phyloP scores from a whole-genome alignment of 1,140 invertebrate species.

The Argopecten irradians region DNA sequence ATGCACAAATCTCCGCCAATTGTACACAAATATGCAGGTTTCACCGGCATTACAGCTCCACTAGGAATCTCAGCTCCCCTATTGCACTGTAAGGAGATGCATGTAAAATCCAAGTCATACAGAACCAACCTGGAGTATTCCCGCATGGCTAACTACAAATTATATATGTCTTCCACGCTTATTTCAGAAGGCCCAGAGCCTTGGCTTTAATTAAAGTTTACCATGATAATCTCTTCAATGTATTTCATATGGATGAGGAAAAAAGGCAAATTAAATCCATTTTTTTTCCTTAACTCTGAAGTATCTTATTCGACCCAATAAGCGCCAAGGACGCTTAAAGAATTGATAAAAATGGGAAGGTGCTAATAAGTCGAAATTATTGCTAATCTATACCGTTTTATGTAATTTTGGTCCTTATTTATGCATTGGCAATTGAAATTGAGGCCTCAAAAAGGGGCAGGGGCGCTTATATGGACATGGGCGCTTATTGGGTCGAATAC shows the following conservation, averaged over 20 bases:
- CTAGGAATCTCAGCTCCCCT: background rate
- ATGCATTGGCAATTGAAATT: too few species aligned
- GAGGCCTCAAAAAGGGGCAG: too few species aligned
- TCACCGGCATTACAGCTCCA: background rate
- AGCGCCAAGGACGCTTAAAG: too few species aligned
- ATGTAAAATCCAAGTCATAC: background rate
- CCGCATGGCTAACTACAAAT: conserved; percentile 16
- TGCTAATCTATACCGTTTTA: too few species aligned
- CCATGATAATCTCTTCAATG: background rate
- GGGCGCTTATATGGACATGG: too few species aligned
- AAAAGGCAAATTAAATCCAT: too few species aligned
- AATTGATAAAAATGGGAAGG: too few species aligned
- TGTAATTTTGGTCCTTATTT: too few species aligned
- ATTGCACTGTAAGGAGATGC: background rate
- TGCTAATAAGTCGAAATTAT: too few species aligned
- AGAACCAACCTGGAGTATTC: background rate
- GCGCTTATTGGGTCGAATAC: too few species aligned
- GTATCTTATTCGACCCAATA: too few species aligned
- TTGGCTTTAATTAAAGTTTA: background rate
- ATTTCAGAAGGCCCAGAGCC: background rate
- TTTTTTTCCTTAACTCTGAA: too few species aligned
- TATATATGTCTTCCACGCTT: background rate
- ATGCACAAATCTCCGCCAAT: background rate
- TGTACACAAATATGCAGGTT: conserved; percentile 6
- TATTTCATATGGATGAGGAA: background rate